Evolutionary conservation across 2,797 vertebrate genomes (phyloP).

Genomic region (Diplodus puntazzo): DNA sequence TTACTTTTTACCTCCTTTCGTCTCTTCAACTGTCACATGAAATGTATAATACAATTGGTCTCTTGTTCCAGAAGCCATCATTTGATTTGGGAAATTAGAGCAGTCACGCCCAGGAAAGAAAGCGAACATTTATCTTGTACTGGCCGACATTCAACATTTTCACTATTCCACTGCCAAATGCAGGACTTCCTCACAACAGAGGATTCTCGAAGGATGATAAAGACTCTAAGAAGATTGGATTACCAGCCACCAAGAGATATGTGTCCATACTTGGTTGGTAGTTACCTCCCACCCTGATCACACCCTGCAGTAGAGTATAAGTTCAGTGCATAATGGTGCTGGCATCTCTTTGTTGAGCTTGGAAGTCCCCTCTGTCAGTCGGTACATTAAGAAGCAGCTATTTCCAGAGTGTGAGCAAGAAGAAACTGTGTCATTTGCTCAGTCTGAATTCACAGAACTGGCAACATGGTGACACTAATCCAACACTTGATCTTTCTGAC

Average conservation of each 20-base stretch:
- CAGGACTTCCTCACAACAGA: not conserved
- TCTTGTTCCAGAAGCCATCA: not conserved
- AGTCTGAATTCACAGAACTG: not conserved
- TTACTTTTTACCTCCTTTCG: not conserved
- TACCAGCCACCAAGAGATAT: slow-evolving; percentile 7
- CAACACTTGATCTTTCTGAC: not conserved
- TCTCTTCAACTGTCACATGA: not conserved
- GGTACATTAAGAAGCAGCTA: slow-evolving; percentile 21
- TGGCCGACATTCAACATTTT: slow-evolving; percentile 6
- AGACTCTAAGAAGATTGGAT: slow-evolving; percentile 25
- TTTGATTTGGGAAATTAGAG: slow-evolving; percentile 5
- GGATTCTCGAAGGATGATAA: not conserved
- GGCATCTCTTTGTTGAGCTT: slow-evolving; percentile 5
- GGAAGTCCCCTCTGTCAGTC: slow-evolving; percentile 36
- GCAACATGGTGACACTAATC: not conserved
- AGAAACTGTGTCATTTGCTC: slow-evolving; percentile 6
- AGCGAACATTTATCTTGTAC: slow-evolving; percentile 30
- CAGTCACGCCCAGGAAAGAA: slow-evolving; percentile 29
- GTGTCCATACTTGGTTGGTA: not conserved
- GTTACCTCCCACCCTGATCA: not conserved
- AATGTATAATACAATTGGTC: not conserved
- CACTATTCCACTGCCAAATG: slow-evolving; percentile 16
- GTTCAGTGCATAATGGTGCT: not conserved
- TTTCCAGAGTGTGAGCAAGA: slow-evolving; percentile 40
- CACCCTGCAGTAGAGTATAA: not conserved